These are phyloP conservation scores for Corticium candelabrum DNA, from an alignment of 37 sponge, comb jelly and placozoan genomes.

Conservation along the genomic window DNA sequence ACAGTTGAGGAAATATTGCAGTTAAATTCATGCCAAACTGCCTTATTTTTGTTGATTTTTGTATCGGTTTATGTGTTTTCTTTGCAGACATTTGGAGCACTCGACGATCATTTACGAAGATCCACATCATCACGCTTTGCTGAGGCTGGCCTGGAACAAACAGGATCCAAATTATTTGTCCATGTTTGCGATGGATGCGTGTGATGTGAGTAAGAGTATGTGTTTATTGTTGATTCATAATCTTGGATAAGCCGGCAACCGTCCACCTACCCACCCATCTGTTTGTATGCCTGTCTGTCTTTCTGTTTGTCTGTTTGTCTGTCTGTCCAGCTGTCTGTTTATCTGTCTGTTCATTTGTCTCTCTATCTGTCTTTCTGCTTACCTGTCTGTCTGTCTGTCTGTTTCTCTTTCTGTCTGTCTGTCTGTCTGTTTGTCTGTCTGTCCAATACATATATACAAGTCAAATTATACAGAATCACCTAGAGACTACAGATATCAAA, in stretches of 20 bases:
- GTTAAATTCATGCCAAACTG: neutral
- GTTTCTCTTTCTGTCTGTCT: too few relatives aligned
- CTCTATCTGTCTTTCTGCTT: too few relatives aligned
- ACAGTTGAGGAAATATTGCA: neutral
- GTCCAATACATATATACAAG: too few relatives aligned
- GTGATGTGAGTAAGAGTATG: constrained; percentile 48
- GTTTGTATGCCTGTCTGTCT: too few relatives aligned
- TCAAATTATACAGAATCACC: too few relatives aligned
- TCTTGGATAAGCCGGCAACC: neutral
- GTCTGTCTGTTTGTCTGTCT: too few relatives aligned
- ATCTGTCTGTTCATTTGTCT: too few relatives aligned
- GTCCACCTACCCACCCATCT: too few relatives aligned
- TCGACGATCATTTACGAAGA: constrained; percentile 92
- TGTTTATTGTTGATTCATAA: neutral
- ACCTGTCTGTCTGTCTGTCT: too few relatives aligned
- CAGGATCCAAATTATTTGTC: constrained; percentile 96
- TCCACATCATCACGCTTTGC: constrained; percentile 60
- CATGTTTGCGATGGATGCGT: constrained; percentile 67
- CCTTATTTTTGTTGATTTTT: neutral
- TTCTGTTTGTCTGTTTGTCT: too few relatives aligned
- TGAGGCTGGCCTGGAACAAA: constrained; percentile 87
- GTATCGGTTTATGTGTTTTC: neutral
- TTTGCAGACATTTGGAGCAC: constrained; percentile 78
- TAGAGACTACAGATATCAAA: too few relatives aligned
- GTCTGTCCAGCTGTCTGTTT: too few relatives aligned